Evolutionary conservation across 1,140 invertebrate genomes (phyloP).

Genomic region (Euura lappo): DNA sequence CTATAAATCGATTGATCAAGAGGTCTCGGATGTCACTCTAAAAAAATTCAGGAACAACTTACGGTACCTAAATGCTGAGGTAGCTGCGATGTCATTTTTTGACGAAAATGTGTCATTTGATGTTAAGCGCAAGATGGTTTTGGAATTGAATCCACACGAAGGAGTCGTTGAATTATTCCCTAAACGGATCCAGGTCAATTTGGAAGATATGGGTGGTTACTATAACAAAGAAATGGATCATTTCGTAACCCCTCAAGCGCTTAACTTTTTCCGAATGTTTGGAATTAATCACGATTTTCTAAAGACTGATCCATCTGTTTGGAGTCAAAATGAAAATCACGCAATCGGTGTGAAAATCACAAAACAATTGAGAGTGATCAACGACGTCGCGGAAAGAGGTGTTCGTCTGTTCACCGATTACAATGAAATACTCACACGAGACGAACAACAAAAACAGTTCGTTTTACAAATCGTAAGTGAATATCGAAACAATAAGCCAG

Average conservation of each 20-base stretch:
- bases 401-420: constrained; percentile 30
- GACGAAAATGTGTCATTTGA: constrained; percentile 28
- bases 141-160: constrained; percentile 21
- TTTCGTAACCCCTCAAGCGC: constrained; percentile 29
- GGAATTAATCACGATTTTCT: constrained; percentile 25
- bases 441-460: constrained; percentile 34
- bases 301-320: constrained; percentile 24
- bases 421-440: constrained; percentile 22
- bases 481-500: constrained; percentile 26
- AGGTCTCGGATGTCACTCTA: constrained; percentile 28
- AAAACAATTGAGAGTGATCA: constrained; percentile 31
- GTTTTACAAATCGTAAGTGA: constrained; percentile 29
- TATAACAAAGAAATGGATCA: constrained; percentile 31
- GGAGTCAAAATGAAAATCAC: constrained; percentile 30
- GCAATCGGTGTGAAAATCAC: constrained; percentile 27
- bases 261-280: constrained; percentile 30
- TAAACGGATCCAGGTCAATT: constrained; percentile 23
- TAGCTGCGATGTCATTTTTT: constrained; percentile 31
- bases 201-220: constrained; percentile 19
- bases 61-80: constrained; percentile 29
- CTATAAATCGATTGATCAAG: constrained; percentile 30
- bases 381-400: constrained; percentile 33
- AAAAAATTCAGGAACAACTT: constrained; percentile 35
- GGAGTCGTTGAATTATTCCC: constrained; percentile 19
- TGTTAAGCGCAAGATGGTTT: constrained; percentile 31